A percentile compares a stretch with the other conserved stretches of the same genome.
Conservation (phyloP, 2,113 vertebrate genomes). For the Phocoena phocoena region DNA sequence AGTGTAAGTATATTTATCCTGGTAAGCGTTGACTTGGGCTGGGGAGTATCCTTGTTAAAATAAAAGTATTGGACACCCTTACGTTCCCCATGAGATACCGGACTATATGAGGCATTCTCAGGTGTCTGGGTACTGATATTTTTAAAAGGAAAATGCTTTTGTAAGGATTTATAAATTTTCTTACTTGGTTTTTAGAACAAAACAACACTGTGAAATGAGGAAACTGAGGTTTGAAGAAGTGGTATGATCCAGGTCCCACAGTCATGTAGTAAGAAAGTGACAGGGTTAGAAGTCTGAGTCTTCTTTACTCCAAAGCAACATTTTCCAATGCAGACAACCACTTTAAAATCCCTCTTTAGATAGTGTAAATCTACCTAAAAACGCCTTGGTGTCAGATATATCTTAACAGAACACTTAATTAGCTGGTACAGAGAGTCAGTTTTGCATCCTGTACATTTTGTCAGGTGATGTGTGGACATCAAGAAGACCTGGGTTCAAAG, state of each 20-base stretch:
- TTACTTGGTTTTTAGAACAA: not conserved
- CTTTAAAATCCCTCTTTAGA: not conserved
- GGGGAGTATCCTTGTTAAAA: not conserved
- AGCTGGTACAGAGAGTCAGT: not conserved
- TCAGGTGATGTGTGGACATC: not conserved
- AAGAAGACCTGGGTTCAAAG: not conserved
- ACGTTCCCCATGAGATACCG: not conserved
- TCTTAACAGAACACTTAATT: not conserved
- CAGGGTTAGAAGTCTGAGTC: not conserved
- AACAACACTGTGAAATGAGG: not conserved
- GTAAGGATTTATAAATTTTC: not conserved
- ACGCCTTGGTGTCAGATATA: not conserved
- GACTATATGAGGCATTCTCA: not conserved
- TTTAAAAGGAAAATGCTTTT: not conserved
- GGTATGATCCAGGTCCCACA: not conserved
- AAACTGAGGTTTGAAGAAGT: not conserved
- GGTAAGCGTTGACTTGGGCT: not conserved
- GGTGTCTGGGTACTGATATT: not conserved
- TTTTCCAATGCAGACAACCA: not conserved
- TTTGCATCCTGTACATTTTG: not conserved
- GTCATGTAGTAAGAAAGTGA: not conserved
- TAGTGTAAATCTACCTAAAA: not conserved
- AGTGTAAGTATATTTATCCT: slow-evolving; percentile 65
- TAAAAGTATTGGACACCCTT: not conserved
- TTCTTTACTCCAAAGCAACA: not conserved